These are phyloP conservation scores for Poecilobothrus nobilitatus DNA, from an alignment of 2,888 invertebrate genomes.

Conservation along the genomic window DNA sequence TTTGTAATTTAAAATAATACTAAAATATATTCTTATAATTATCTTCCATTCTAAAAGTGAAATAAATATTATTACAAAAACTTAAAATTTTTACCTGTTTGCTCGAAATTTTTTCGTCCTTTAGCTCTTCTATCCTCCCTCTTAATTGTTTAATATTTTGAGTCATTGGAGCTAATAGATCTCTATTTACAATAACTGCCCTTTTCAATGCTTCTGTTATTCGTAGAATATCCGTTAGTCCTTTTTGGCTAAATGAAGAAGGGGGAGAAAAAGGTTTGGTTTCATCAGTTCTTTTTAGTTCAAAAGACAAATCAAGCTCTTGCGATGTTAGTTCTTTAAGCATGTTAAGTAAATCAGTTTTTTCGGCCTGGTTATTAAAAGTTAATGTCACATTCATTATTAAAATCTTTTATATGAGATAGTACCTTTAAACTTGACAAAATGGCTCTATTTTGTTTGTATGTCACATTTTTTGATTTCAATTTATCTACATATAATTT, in stretches of 20 bases:
- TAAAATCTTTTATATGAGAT: too few relatives aligned
- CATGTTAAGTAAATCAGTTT: conserved; percentile 65
- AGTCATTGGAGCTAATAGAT: conserved; percentile 24
- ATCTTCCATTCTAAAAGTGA: too few relatives aligned
- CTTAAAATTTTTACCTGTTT: conserved; percentile 26
- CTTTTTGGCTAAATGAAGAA: conserved; percentile 22
- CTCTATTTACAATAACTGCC: conserved; percentile 23
- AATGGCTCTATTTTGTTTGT: conserved; percentile 71
- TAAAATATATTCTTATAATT: too few relatives aligned
- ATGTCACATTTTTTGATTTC: conserved; percentile 68
- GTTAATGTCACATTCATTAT: too few relatives aligned
- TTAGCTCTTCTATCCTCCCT: conserved; percentile 23
- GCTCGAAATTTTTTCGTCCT: conserved; percentile 24
- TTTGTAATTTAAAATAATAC: too few relatives aligned
- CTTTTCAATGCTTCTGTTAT: conserved; percentile 24
- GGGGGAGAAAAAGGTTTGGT: conserved; percentile 16
- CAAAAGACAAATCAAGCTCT: conserved; percentile 49
- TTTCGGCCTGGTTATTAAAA: conserved; percentile 51
- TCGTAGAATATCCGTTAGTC: conserved; percentile 24
- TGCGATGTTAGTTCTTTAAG: conserved; percentile 60
- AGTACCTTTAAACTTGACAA: conserved; percentile 58
- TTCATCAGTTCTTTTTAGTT: conserved; percentile 34
- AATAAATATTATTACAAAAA: too few relatives aligned
- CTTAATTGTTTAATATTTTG: conserved; percentile 24
- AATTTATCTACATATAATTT: conserved; percentile 76